These are phyloP conservation scores for Drosophila niveifrons DNA, from an alignment of 2,888 invertebrate genomes.

Conservation along the genomic window DNA sequence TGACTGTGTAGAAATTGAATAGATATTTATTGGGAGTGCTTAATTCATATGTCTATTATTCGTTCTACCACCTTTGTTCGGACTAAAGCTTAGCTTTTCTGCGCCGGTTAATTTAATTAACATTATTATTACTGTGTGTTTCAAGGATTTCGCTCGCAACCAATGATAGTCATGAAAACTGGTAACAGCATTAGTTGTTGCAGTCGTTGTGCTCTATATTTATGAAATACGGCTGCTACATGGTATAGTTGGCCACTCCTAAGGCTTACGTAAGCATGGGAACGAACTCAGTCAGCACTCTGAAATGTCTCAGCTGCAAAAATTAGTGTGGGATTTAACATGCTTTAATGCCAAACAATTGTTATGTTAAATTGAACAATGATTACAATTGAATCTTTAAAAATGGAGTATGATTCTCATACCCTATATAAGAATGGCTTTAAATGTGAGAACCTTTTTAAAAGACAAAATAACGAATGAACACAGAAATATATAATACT, in stretches of 20 bases:
- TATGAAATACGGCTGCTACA: slow-evolving; percentile 2
- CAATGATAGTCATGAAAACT: slow-evolving; percentile 25
- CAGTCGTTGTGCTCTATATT: slow-evolving; percentile 28
- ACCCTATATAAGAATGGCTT: neutral
- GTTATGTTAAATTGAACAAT: slow-evolving; percentile 5
- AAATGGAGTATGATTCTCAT: neutral
- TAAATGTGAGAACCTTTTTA: neutral
- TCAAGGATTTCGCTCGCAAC: slow-evolving; percentile 15
- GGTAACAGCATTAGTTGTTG: neutral
- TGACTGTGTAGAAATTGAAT: no score
- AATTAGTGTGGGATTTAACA: slow-evolving; percentile 21
- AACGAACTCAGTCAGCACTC: slow-evolving; percentile 14
- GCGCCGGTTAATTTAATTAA: neutral
- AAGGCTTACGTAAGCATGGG: slow-evolving; percentile 23
- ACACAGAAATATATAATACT: neutral
- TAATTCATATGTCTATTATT: no score
- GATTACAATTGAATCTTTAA: slow-evolving; percentile 1
- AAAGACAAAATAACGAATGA: neutral
- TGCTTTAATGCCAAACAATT: slow-evolving; percentile 6
- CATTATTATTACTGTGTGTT: neutral
- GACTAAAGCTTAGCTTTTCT: neutral
- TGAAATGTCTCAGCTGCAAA: slow-evolving; percentile 15
- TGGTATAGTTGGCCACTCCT: slow-evolving; percentile 30
- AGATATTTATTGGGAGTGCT: no score
- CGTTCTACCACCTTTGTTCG: neutral